Conservation (phyloP, 1,140 invertebrate species). For the Cotesia glomerata region DNA sequence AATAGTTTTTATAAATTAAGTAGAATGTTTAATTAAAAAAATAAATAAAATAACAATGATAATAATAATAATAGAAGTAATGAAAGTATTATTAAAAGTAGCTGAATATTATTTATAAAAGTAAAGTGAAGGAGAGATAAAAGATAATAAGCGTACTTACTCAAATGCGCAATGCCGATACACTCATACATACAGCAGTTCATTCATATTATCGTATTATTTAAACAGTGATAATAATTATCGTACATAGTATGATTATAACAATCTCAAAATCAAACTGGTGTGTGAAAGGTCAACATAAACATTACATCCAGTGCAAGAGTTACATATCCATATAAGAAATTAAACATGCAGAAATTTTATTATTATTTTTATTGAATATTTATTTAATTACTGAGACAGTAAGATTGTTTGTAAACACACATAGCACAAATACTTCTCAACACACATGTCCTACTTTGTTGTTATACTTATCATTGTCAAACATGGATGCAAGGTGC, state of each 20-base stretch:
- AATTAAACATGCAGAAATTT: too few species aligned
- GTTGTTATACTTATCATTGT: background rate
- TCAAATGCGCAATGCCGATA: constrained; percentile 2
- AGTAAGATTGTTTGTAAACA: background rate
- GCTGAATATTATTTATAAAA: background rate
- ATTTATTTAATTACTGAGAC: too few species aligned
- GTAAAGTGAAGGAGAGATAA: background rate
- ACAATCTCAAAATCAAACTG: background rate
- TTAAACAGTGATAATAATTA: background rate
- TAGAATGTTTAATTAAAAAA: too few species aligned
- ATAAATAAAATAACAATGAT: too few species aligned
- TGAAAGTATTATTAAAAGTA: background rate
- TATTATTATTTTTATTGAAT: too few species aligned
- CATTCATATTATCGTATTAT: background rate
- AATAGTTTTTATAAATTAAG: too few species aligned
- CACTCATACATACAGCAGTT: constrained; percentile 1
- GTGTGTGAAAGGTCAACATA: too few species aligned
- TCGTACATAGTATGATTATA: background rate
- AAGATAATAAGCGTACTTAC: constrained; percentile 15
- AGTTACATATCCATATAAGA: too few species aligned
- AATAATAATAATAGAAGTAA: background rate
- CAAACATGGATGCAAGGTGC: background rate
- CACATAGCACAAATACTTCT: background rate
- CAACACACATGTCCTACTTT: background rate
- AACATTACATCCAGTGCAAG: too few species aligned